Evolutionary conservation across 2,797 vertebrate species (phyloP).

Genomic region (Megaceryle alcyon): DNA sequence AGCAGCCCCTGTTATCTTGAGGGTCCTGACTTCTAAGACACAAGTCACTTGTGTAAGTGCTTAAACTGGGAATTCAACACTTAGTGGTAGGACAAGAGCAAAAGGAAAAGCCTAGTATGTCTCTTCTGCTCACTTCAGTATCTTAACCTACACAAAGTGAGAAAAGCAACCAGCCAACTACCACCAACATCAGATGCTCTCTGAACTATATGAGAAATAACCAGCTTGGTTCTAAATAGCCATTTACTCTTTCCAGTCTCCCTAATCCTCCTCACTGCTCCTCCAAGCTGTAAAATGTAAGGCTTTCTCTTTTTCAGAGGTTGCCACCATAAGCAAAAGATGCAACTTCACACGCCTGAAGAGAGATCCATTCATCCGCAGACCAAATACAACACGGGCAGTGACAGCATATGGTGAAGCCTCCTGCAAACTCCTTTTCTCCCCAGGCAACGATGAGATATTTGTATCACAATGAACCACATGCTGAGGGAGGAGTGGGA

Average conservation of each 20-base stretch:
- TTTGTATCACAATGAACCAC: constrained; percentile 58
- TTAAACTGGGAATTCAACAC: neutral
- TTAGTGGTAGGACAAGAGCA: neutral
- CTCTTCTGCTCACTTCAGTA: neutral
- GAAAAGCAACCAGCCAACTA: neutral
- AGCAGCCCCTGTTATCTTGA: neutral
- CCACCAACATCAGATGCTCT: neutral
- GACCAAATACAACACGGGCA: neutral
- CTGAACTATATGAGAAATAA: neutral
- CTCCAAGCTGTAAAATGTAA: neutral
- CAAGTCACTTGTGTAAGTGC: neutral
- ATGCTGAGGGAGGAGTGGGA: constrained; percentile 9
- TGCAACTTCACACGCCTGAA: neutral
- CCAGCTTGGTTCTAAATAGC: neutral
- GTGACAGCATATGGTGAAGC: constrained; percentile 5
- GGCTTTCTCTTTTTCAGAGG: neutral
- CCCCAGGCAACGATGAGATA: constrained; percentile 12
- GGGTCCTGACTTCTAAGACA: neutral
- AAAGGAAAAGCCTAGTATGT: neutral
- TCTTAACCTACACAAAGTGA: neutral
- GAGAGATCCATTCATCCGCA: neutral
- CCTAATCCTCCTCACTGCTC: neutral
- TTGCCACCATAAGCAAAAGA: neutral
- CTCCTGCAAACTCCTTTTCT: neutral
- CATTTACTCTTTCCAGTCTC: neutral